Percentiles rank a stretch among this genome's conserved stretches.
These are phyloP conservation scores for Ibidorhyncha struthersii DNA, from an alignment of 2,113 vertebrate species.

Conservation along the genomic window DNA sequence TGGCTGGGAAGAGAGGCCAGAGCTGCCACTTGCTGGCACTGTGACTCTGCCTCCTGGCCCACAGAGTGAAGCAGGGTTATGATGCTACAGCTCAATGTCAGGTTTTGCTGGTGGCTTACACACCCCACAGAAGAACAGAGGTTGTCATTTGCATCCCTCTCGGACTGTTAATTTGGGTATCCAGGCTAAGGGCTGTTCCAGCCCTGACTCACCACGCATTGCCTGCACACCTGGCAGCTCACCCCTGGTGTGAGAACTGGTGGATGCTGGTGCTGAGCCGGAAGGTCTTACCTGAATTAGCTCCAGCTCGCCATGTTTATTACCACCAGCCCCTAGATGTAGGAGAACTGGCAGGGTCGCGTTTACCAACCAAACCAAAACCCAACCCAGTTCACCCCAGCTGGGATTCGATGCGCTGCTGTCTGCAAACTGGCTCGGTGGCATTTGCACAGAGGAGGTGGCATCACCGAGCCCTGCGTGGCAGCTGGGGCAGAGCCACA, in stretches of 20 bases:
- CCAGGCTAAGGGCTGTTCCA: neutral
- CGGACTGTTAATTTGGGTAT: neutral
- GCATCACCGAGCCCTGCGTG: accelerated
- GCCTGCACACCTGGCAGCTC: neutral
- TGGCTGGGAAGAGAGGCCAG: neutral
- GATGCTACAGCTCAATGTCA: accelerated
- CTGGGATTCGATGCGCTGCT: accelerated
- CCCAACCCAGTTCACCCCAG: neutral
- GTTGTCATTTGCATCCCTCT: neutral
- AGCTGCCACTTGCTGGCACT: neutral
- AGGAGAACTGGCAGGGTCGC: accelerated
- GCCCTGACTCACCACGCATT: neutral
- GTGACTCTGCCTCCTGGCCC: neutral
- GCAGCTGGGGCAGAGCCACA: neutral
- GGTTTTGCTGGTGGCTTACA: neutral
- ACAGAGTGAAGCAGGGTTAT: neutral
- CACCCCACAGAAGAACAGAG: neutral
- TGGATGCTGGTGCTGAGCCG: accelerated
- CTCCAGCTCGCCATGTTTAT: neutral
- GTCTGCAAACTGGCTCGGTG: neutral
- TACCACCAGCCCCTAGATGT: neutral
- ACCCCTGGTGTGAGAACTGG: accelerated
- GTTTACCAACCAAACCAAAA: neutral
- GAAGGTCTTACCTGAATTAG: neutral
- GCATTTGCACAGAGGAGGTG: neutral